Percentiles rank a stretch among this genome's conserved stretches.
phyloP scores from a whole-genome alignment of 2,113 vertebrate genomes.

The Heterotis niloticus region DNA sequence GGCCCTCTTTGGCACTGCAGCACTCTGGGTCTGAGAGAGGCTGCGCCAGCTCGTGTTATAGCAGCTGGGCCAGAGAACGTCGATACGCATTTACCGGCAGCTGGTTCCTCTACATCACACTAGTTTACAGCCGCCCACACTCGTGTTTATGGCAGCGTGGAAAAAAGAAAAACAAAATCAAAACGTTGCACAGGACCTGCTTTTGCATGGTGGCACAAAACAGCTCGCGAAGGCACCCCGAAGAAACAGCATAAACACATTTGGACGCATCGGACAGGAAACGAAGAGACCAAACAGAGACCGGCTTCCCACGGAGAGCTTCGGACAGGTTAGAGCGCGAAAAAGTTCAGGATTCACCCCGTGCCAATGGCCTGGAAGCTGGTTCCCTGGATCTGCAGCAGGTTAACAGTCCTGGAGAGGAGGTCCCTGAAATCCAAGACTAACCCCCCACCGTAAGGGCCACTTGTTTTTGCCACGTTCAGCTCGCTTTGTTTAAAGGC shows the following conservation, averaged over 20 bases:
- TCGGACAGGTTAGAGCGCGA: neutral
- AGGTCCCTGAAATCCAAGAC: neutral
- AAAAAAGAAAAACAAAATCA: neutral
- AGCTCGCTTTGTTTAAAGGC: conserved; percentile 34
- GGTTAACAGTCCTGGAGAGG: neutral
- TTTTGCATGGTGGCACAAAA: neutral
- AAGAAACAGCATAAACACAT: neutral
- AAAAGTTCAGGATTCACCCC: neutral
- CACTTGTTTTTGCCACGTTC: conserved; percentile 32
- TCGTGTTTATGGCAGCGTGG: neutral
- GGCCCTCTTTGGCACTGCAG: neutral
- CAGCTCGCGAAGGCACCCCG: neutral
- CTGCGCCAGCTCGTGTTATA: neutral
- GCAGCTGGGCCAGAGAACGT: neutral
- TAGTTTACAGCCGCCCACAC: neutral
- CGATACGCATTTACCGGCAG: neutral
- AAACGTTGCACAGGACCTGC: neutral
- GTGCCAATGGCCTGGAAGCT: neutral
- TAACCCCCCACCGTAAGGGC: neutral
- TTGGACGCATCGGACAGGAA: neutral
- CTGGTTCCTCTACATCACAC: too few relatives aligned
- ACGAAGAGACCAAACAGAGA: neutral
- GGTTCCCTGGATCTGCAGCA: neutral
- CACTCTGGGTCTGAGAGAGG: neutral
- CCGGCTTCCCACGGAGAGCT: neutral